Evolutionary conservation across 2,797 vertebrate genomes (phyloP).

Genomic region (Coendou prehensilis): DNA sequence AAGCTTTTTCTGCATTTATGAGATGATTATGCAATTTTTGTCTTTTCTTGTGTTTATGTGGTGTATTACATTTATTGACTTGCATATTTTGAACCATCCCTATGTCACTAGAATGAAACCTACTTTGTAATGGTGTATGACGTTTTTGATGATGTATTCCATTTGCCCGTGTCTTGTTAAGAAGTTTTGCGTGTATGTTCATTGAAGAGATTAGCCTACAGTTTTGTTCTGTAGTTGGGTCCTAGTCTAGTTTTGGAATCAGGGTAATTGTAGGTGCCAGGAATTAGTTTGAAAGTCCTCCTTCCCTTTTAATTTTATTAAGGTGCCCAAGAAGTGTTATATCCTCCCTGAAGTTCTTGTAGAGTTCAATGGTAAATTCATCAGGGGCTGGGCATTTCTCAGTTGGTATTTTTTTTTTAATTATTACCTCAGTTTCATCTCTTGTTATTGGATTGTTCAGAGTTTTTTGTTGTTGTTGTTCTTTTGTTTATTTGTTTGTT

Average conservation of each 20-base stretch:
- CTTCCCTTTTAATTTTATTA: neutral
- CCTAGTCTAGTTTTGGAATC: neutral
- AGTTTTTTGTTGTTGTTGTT: too few relatives aligned
- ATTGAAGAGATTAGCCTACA: too few relatives aligned
- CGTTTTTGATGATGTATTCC: neutral
- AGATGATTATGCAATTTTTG: neutral
- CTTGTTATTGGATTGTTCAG: neutral
- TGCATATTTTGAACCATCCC: neutral
- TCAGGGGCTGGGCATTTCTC: neutral
- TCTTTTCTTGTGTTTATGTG: too few relatives aligned
- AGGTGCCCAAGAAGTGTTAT: too few relatives aligned
- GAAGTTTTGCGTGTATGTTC: neutral
- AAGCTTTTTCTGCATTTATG: too few relatives aligned
- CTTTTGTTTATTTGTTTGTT: too few relatives aligned
- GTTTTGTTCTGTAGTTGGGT: neutral
- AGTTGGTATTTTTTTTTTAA: neutral
- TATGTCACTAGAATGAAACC: neutral
- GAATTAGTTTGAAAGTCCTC: neutral
- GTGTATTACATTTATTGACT: too few relatives aligned
- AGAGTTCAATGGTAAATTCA: neutral
- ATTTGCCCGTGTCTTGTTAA: neutral
- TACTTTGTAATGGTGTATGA: neutral
- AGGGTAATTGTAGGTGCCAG: neutral
- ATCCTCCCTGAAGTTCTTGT: neutral
- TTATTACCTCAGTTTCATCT: neutral